Evolutionary conservation across 2,797 vertebrate genomes (phyloP), one percentile per base, ranked within the genome.

Genomic region (Eospalax fontanierii): DNA sequence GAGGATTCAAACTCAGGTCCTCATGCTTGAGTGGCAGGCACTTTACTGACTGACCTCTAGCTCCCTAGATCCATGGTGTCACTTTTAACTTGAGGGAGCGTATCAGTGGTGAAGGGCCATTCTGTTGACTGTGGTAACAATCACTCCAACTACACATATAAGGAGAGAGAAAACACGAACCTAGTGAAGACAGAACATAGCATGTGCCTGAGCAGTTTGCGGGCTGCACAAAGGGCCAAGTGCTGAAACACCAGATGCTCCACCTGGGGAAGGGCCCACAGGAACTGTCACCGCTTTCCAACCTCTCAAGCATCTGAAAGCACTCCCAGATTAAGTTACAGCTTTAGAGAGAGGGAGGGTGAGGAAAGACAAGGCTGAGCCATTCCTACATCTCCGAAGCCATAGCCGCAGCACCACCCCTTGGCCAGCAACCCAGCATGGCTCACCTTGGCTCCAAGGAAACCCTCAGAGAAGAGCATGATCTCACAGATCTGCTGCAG

Each of bases 401-500:
- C 6, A 33, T 33, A 24, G 19, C n/a, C 22, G 10, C 22, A 50
- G 30, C 43, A 1, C 30, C 28, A 4, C 50, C 46, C 28, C 12
- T 24, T 24, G 2, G 54, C 18, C 61, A 1, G n/a, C 22, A 3
- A 66, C 24, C 14, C 2, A 0, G 22, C 11, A 1, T 0, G 1
- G 3, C 85, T 90, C 97, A 99, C 99, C 99, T 99, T 99, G 94
- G 99, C 99, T 98, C 98, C 76, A 40, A 99, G 98, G 96, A 99
- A 99, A 14, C 99, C 99, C 97, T 99, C 99, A 2, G 99, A 99
- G 98, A 99, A 99, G 12, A 99, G 99, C 99, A 99, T 99, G 95
- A 99, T 99, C 98, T 99, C 99, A 92, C 99, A 99, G 95, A 99
- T 99, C 98, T 99, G 99, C 98, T 99, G 99, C 92, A 99, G 98